A percentile compares a stretch with the other conserved stretches of the same genome.
These are phyloP conservation scores for Pseudorectes ferrugineus DNA, from an alignment of 2,113 vertebrate species.

Conservation along the genomic window DNA sequence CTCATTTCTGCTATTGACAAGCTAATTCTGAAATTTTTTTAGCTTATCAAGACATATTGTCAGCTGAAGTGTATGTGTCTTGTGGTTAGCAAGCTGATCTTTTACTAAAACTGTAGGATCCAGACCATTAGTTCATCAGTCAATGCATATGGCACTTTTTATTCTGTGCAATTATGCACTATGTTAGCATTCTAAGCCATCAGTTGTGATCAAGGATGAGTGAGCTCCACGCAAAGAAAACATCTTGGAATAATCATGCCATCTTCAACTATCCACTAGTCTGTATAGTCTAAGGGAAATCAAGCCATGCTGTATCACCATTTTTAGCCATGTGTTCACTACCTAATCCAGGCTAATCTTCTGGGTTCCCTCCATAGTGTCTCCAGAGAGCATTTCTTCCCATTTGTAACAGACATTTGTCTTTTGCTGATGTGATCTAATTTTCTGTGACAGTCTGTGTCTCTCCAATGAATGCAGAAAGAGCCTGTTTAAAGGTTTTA, in stretches of 20 bases:
- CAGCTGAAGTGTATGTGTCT: background rate
- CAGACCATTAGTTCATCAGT: background rate
- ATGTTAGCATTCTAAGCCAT: background rate
- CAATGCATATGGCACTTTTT: background rate
- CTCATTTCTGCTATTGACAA: slow-evolving; percentile 63
- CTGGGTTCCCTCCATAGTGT: background rate
- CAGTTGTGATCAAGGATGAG: background rate
- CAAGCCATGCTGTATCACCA: fast-evolving
- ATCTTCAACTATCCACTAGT: background rate
- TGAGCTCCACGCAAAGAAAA: background rate
- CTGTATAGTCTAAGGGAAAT: background rate
- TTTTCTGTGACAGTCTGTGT: background rate
- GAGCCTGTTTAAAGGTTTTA: background rate
- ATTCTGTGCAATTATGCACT: background rate
- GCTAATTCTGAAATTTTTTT: slow-evolving; percentile 47
- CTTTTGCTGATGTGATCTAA: background rate
- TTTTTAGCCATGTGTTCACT: background rate
- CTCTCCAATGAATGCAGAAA: background rate
- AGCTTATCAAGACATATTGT: slow-evolving; percentile 51
- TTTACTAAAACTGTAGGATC: background rate
- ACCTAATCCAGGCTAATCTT: background rate
- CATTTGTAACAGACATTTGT: background rate
- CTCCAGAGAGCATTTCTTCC: background rate
- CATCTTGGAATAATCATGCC: background rate
- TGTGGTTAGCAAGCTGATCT: background rate